A percentile compares a stretch with the other conserved stretches of the same genome.
These are phyloP conservation scores for Drosophila insularis DNA, from an alignment of 1,140 invertebrate species.

Conservation along the genomic window DNA sequence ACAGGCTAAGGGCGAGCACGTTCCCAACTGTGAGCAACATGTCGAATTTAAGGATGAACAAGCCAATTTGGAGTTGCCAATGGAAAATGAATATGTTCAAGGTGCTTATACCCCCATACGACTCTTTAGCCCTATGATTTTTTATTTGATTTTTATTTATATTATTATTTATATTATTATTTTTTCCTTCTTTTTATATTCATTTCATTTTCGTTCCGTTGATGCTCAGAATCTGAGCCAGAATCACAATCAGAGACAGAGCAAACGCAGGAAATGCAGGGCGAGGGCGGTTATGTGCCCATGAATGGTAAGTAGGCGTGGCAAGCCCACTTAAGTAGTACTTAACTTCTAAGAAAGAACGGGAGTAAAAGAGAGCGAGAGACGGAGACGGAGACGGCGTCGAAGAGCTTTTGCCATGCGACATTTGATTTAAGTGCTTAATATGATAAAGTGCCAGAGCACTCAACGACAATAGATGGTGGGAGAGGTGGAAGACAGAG, in stretches of 20 bases:
- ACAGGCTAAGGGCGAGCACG: constrained; percentile 84
- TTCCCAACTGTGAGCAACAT: constrained; percentile 82
- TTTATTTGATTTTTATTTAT: constrained; percentile 51
- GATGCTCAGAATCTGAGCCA: constrained; percentile 45
- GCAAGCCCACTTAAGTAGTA: constrained; percentile 39
- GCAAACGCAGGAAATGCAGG: constrained; percentile 48
- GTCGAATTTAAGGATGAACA: constrained; percentile 81
- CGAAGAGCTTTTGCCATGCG: constrained; percentile 48
- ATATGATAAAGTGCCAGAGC: constrained; percentile 77
- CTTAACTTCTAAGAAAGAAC: constrained; percentile 47
- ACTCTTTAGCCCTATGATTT: constrained; percentile 28
- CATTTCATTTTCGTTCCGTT: constrained; percentile 54
- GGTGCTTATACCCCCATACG: constrained; percentile 59
- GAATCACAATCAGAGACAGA: constrained; percentile 24
- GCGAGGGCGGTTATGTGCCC: constrained; percentile 38
- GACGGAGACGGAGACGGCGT: background rate
- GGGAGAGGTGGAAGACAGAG: constrained; percentile 24
- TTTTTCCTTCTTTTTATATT: constrained; percentile 32
- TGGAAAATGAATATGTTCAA: constrained; percentile 72
- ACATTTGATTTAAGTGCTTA: constrained; percentile 78
- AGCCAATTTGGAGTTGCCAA: constrained; percentile 63
- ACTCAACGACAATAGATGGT: constrained; percentile 51
- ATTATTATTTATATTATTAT: constrained; percentile 34
- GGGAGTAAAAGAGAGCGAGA: constrained; percentile 9
- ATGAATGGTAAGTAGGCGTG: constrained; percentile 82